Conservation (phyloP, 2,113 vertebrate genomes). For the Tetraodon nigroviridis region DNA sequence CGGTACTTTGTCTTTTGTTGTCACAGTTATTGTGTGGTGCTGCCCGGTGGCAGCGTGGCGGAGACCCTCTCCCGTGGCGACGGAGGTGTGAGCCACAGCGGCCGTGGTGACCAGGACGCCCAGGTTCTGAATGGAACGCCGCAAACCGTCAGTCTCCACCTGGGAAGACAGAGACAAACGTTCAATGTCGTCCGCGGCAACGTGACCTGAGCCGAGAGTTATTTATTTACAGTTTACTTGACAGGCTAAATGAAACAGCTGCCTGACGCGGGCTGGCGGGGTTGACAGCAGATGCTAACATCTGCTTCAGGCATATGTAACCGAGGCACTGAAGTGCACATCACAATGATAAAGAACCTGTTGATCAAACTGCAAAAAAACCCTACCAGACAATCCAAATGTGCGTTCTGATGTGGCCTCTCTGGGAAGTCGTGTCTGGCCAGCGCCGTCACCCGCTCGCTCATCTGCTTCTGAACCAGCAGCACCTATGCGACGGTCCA, state of each 20-base stretch:
- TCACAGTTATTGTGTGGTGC: slow-evolving; percentile 84
- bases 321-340: too few species aligned
- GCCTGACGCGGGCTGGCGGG: too few species aligned
- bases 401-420: slow-evolving; percentile 87
- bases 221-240: too few species aligned
- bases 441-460: slow-evolving; percentile 84
- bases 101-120: slow-evolving; percentile 87
- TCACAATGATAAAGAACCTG: too few species aligned
- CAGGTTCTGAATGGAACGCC: slow-evolving; percentile 91
- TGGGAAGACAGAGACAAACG: slow-evolving; percentile 13
- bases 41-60: slow-evolving; percentile 88
- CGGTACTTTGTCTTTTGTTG: slow-evolving; percentile 88
- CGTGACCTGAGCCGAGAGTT: too few species aligned
- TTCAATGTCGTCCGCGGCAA: too few species aligned
- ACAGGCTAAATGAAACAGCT: too few species aligned
- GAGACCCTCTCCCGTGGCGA: slow-evolving; percentile 91
- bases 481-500: slow-evolving; percentile 68
- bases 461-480: slow-evolving; percentile 93
- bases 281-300: too few species aligned
- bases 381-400: slow-evolving; percentile 81
- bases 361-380: neutral
- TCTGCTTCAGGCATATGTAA: too few species aligned
- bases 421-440: slow-evolving; percentile 85
- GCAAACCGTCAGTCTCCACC: slow-evolving; percentile 86
- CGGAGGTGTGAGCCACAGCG: slow-evolving; percentile 86